Evolutionary conservation across 2,888 invertebrate species (phyloP).

Genomic region (Aphodius sticticus): DNA sequence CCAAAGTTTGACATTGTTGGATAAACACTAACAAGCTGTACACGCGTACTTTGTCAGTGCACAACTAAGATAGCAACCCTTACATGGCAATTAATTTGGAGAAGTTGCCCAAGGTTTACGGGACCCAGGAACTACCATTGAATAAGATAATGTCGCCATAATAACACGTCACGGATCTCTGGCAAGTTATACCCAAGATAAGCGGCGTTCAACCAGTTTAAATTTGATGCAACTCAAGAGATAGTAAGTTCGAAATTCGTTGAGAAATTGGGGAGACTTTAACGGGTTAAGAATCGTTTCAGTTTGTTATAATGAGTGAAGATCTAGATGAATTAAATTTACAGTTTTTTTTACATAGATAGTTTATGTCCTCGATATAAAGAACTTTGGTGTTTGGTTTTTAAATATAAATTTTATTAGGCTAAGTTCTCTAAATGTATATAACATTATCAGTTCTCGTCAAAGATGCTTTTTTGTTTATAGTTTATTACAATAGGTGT

Average conservation of each 20-base stretch:
- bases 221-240: background rate
- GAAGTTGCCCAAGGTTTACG: background rate
- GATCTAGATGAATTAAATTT: background rate
- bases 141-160: background rate
- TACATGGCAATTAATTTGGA: background rate
- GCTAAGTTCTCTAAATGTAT: slow-evolving; percentile 4
- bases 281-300: background rate
- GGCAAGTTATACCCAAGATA: background rate
- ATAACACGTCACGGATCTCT: background rate
- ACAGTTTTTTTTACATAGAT: background rate
- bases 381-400: background rate
- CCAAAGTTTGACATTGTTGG: background rate
- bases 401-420: background rate
- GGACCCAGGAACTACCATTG: background rate
- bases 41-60: background rate
- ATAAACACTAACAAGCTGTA: slow-evolving; percentile 4
- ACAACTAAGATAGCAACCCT: background rate
- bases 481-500: slow-evolving; percentile 20
- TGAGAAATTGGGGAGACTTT: background rate
- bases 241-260: background rate
- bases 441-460: slow-evolving; percentile 11
- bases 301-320: background rate
- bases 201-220: background rate
- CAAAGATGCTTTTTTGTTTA: slow-evolving; percentile 6
- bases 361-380: background rate